Evolutionary conservation across 1,140 invertebrate species (phyloP).

Genomic region (Bursaphelenchus mucronatus): DNA sequence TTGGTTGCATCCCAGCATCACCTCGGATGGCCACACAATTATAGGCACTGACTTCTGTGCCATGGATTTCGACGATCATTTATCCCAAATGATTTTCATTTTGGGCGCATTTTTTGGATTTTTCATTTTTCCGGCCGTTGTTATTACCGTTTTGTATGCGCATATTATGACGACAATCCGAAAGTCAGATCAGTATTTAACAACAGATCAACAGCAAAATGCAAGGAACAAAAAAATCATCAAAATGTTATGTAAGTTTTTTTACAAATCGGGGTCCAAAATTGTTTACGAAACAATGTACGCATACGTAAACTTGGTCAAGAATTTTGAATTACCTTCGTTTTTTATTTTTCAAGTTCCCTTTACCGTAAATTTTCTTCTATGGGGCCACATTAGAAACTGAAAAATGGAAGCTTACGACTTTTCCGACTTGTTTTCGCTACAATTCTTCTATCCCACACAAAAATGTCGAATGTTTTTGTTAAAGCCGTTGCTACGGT

Average conservation of each 20-base stretch:
- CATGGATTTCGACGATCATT: constrained; percentile 32
- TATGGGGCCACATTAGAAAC: neutral
- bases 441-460: constrained; percentile 3
- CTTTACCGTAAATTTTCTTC: neutral
- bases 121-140: constrained; percentile 48
- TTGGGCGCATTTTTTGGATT: constrained; percentile 38
- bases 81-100: constrained; percentile 44
- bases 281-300: no score
- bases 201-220: constrained; percentile 29
- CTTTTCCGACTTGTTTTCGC: neutral
- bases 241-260: constrained; percentile 48
- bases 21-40: constrained; percentile 35
- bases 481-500: neutral
- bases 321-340: no score
- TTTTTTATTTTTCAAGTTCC: constrained; percentile 1
- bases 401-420: neutral
- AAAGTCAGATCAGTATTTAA: constrained; percentile 27
- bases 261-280: no score
- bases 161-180: constrained; percentile 49
- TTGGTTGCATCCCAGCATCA: constrained; percentile 26
- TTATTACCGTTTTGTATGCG: constrained; percentile 54
- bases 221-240: constrained; percentile 35
- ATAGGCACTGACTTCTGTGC: constrained; percentile 49
- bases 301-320: no score
- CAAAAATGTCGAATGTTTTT: neutral